These are phyloP conservation scores for Ectemnius lituratus DNA, from an alignment of 2,888 invertebrate genomes.

Conservation along the genomic window DNA sequence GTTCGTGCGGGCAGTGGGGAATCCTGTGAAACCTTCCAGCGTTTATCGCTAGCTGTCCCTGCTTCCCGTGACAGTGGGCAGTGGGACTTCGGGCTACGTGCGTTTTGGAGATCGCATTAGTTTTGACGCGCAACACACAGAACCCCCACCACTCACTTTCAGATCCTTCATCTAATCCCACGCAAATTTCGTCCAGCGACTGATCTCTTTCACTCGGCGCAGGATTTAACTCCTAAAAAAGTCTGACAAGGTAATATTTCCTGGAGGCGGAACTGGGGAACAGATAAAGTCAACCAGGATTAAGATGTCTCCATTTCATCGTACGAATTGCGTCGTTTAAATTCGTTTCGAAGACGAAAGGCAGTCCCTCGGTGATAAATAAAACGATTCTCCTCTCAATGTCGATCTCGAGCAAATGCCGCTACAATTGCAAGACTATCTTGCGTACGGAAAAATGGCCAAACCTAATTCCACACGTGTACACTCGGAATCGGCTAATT, in stretches of 20 bases:
- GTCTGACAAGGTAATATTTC: too few species aligned
- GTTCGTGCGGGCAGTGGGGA: slow-evolving; percentile 39
- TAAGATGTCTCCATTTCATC: neutral
- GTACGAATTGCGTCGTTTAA: too few species aligned
- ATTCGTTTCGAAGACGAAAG: too few species aligned
- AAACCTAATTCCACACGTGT: slow-evolving; percentile 58
- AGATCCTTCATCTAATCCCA: too few species aligned
- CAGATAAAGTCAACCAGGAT: neutral
- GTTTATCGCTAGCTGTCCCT: slow-evolving; percentile 18
- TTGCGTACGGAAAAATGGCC: slow-evolving; percentile 53
- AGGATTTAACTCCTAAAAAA: too few species aligned
- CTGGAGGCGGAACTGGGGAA: neutral
- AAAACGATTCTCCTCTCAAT: neutral
- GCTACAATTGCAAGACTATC: slow-evolving; percentile 38
- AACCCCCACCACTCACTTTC: neutral
- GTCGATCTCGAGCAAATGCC: slow-evolving; percentile 39
- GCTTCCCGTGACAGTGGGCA: slow-evolving; percentile 39
- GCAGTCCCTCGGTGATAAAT: too few species aligned
- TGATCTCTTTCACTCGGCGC: too few species aligned
- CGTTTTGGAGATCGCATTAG: slow-evolving; percentile 38
- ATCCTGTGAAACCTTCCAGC: slow-evolving; percentile 11
- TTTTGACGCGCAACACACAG: slow-evolving; percentile 46
- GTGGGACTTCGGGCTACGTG: slow-evolving; percentile 33
- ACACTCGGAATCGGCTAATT: slow-evolving; percentile 63
- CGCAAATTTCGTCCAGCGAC: too few species aligned